phyloP scores from a whole-genome alignment of 1,140 invertebrate genomes.

The Mactra quadrangularis region DNA sequence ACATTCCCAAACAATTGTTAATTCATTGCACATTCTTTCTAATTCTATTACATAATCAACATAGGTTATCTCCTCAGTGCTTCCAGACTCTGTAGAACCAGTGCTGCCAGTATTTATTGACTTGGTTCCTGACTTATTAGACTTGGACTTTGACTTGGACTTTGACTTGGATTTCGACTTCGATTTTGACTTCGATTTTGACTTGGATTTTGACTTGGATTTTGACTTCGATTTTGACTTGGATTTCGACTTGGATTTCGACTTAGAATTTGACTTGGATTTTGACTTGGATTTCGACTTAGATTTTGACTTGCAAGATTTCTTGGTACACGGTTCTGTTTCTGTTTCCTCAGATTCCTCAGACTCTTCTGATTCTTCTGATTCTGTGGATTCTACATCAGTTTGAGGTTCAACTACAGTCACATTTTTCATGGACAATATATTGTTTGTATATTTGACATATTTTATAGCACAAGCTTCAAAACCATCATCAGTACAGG shows the following conservation, averaged over 20 bases:
- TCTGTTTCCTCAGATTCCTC: too few species aligned
- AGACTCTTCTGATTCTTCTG: neutral
- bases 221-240: neutral
- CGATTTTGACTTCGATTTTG: neutral
- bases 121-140: neutral
- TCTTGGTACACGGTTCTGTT: neutral
- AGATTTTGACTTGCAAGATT: neutral
- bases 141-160: neutral
- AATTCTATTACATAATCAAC: neutral
- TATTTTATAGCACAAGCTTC: slow-evolving; percentile 10
- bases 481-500: slow-evolving; percentile 26
- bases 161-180: neutral
- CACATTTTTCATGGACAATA: slow-evolving; percentile 14
- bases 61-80: neutral
- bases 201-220: neutral
- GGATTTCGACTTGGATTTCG: too few species aligned
- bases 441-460: neutral
- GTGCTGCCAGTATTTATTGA: neutral
- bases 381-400: neutral
- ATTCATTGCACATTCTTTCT: slow-evolving; percentile 1
- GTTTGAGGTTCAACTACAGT: neutral
- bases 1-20: slow-evolving; percentile 12
- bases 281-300: too few species aligned
- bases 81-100: neutral
- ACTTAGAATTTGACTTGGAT: neutral